Evolutionary conservation across 2,888 invertebrate species (phyloP), one percentile per base, ranked within the genome.

Genomic region (Drosophila putrida): DNA sequence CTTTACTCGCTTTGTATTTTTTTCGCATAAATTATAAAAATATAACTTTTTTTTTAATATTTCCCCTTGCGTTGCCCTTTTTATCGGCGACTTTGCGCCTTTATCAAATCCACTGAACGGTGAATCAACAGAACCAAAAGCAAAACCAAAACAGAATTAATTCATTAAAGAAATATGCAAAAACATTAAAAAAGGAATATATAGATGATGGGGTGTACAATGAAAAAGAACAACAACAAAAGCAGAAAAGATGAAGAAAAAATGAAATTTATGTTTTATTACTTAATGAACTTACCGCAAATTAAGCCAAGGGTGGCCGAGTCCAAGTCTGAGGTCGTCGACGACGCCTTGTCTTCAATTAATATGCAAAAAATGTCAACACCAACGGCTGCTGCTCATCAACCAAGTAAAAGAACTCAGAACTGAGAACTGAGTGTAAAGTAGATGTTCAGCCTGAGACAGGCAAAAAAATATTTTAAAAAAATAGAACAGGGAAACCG

Each of bases 91-190:
- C 85, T 89, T 88, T 78, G 78, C 76, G 85, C 87, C 88, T 87
- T 85, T 82, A 85, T 80, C 82, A 87, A 81, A 84, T 80, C 88
- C 82, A 76, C 66, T 86, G 80, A 89, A 89, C 88, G 88, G 88
- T 87, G 86, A 89, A 88, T 86, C 89, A 89, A 89, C 90, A 88
- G 70, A 79, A 74, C 77, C 70, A 75, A 75, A 75, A 75, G 66
- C 66, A 83, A 70, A 81, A 67, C 88, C 82, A 85, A 90, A 90
- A 90, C 89, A 89, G 83, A 90, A 91, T 90, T 91, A 90, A 90
- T 91, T 90, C 91, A 90, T 90, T 91, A 91, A 90, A 90, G 81
- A 88, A 91, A 89, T 90, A 90, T 90, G 90, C 91, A 89, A 88
- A 85, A 85, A 79, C 79, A 85, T 81, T 80, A 82, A 63, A 76